Evolutionary conservation across 1,140 invertebrate genomes (phyloP), one percentile per base, ranked within the genome.

Genomic region (Vollenhovia emeryi): DNA sequence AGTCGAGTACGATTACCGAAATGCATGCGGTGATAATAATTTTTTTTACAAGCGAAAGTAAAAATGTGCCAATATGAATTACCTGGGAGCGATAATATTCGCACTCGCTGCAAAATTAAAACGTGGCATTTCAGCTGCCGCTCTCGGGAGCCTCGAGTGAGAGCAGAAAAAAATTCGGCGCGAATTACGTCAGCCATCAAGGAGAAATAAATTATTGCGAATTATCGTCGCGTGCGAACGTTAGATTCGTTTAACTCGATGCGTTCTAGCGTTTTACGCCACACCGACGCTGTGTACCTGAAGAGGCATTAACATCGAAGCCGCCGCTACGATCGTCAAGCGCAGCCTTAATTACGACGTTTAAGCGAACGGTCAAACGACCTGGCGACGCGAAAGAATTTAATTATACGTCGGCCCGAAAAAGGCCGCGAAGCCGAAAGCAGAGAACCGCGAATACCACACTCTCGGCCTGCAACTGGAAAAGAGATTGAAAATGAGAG

Each of bases 331-430:
- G 82, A 85, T 88, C 82, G 78, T 87, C 80, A 85, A 75, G 79
- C 79, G 78, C 71, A 52, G 48, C 71, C 52, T 89, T 89, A 89
- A 89, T 89, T 89, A 87, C 79, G 74, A 89, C 85, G 68, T 89
- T 89, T 89, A 86, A 71, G 48, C 87, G 79, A 62, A 89, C 33
- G 88, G 87, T 89, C 87, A 87, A 89, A 89, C 78, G 84, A 89
- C 48, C 74, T 89, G 87, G 69, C 86, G 89, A 88, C 79, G 89
- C 88, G 89, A 90, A 80, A 90, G 89, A 91, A 91, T 90, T 90
- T 90, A 90, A 91, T 91, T 91, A 91, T 85, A 90, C 50, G 79
- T 50, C 52, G 57, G 55, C 21, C 52, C 52, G 68, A 90, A 88
- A 90, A 90, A 88, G 73, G 68, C 60, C 55, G 60, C 68, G 55